Conservation (phyloP, 2,113 vertebrate species). For the Prietella phreatophila region DNA sequence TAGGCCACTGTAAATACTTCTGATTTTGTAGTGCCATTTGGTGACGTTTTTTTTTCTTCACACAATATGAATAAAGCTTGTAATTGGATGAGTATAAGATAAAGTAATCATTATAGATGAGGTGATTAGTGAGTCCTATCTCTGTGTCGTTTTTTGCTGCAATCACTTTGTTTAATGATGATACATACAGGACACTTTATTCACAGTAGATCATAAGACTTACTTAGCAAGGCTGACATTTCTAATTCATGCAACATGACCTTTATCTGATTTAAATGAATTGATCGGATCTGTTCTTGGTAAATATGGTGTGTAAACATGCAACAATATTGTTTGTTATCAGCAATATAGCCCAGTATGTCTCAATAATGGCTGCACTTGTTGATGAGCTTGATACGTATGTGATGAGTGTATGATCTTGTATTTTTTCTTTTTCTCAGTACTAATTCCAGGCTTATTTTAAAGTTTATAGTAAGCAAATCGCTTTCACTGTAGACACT, state of each 20-base stretch:
- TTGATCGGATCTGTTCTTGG: neutral
- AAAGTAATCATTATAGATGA: neutral
- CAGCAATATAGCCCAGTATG: neutral
- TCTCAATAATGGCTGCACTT: neutral
- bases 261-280: conserved; percentile 14
- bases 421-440: neutral
- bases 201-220: neutral
- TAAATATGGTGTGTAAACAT: neutral
- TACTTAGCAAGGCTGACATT: conserved; percentile 8
- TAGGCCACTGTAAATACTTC: neutral
- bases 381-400: neutral
- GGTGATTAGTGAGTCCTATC: neutral
- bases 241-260: neutral
- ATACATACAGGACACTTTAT: neutral
- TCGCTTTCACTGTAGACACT: neutral
- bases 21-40: neutral
- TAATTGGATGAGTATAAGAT: neutral
- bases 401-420: neutral
- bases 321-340: neutral
- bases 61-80: neutral
- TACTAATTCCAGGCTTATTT: neutral
- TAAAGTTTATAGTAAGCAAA: neutral
- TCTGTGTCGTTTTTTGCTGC: neutral
- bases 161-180: neutral
- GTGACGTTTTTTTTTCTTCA: neutral